phyloP scores from a whole-genome alignment of 2,113 vertebrate species.

The Mugil cephalus region DNA sequence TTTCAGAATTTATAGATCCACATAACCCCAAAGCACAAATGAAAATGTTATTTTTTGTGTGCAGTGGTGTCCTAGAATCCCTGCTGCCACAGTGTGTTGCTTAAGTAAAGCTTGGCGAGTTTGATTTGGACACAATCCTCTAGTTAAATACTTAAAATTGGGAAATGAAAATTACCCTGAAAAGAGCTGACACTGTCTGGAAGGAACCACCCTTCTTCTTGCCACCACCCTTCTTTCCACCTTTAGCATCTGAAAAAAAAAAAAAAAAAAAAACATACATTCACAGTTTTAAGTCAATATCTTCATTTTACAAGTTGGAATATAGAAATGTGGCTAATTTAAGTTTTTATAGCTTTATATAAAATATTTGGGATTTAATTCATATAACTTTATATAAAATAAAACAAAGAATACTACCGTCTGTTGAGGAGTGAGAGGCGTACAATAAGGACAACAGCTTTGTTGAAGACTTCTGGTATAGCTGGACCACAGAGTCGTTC shows the following conservation, averaged over 20 bases:
- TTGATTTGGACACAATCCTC: no score
- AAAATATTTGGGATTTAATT: no score
- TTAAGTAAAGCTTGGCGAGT: no score
- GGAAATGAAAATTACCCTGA: constrained; percentile 82
- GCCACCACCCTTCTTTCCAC: constrained; percentile 82
- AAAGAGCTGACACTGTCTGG: constrained; percentile 92
- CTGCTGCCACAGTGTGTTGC: no score
- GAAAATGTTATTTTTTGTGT: no score
- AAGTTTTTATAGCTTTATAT: no score
- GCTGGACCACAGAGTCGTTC: constrained; percentile 89
- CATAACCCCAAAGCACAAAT: not conserved
- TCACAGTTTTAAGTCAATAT: not conserved
- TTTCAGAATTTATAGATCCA: not conserved
- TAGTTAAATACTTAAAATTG: no score
- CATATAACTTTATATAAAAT: no score
- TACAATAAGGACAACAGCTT: constrained; percentile 66
- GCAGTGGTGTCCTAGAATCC: no score
- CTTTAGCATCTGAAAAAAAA: constrained; percentile 13
- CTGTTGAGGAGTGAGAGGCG: constrained; percentile 39
- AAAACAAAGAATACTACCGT: constrained; percentile 39
- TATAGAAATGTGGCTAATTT: no score
- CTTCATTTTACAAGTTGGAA: not conserved
- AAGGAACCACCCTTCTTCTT: constrained; percentile 96
- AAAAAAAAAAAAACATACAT: not conserved
- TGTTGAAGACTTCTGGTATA: constrained; percentile 78